Evolutionary conservation across 1,140 invertebrate genomes (phyloP).

Genomic region (Macrocentrus cingulum): DNA sequence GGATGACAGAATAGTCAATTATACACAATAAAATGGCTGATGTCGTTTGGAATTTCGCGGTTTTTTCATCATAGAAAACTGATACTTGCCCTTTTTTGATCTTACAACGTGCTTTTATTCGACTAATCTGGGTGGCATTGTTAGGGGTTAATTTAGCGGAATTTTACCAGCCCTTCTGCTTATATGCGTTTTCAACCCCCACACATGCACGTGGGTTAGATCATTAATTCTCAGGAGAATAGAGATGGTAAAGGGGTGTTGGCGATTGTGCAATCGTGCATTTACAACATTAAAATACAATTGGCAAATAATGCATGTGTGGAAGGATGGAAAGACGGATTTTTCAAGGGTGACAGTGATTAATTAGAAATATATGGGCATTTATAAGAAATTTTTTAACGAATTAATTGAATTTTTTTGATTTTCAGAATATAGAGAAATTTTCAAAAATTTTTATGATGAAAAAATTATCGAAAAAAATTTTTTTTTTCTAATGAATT

Average conservation of each 20-base stretch:
- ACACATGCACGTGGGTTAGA: slow-evolving; percentile 24
- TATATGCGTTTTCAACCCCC: neutral
- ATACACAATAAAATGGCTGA: slow-evolving; percentile 12
- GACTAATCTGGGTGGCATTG: slow-evolving; percentile 27
- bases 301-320: too few species aligned
- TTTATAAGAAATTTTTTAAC: too few species aligned
- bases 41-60: slow-evolving; percentile 14
- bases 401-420: too few species aligned
- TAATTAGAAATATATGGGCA: too few species aligned
- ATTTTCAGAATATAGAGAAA: too few species aligned
- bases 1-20: slow-evolving; percentile 40
- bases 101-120: neutral
- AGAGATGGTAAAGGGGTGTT: too few species aligned
- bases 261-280: neutral
- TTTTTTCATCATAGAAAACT: slow-evolving; percentile 12
- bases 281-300: too few species aligned
- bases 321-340: too few species aligned
- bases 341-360: too few species aligned
- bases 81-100: neutral
- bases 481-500: too few species aligned
- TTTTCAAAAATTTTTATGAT: too few species aligned
- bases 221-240: neutral
- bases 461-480: too few species aligned
- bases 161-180: slow-evolving; percentile 31
- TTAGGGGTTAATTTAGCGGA: slow-evolving; percentile 38